These are phyloP conservation scores for Hydrochoerus hydrochaeris DNA, from an alignment of 2,113 vertebrate genomes.

Conservation along the genomic window DNA sequence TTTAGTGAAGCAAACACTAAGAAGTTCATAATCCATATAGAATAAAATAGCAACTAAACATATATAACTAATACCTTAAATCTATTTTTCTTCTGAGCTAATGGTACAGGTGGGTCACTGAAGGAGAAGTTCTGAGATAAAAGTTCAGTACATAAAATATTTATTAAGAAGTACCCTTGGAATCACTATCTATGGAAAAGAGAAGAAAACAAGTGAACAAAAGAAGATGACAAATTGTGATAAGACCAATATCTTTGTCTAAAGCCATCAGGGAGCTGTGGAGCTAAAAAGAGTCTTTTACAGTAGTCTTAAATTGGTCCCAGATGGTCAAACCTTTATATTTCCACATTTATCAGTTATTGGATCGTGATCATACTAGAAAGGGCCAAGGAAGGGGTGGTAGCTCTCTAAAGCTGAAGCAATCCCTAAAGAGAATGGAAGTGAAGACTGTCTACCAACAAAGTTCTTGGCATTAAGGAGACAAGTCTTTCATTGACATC, in stretches of 20 bases:
- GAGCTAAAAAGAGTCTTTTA: neutral
- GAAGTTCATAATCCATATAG: neutral
- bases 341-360: neutral
- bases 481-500: neutral
- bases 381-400: neutral
- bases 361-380: neutral
- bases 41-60: conserved; percentile 9
- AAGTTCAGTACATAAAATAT: neutral
- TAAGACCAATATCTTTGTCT: neutral
- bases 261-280: neutral
- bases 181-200: neutral
- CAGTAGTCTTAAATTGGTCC: neutral
- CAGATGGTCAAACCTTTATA: neutral
- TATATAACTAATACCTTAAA: neutral
- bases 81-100: conserved; percentile 48
- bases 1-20: conserved; percentile 39
- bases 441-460: neutral
- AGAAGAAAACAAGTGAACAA: neutral
- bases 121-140: conserved; percentile 4
- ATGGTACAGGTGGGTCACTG: neutral
- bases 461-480: neutral
- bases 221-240: neutral
- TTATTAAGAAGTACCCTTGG: neutral
- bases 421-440: neutral
- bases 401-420: neutral